Conservation (phyloP, 2,113 vertebrate genomes). For the Pluvianellus socialis region DNA sequence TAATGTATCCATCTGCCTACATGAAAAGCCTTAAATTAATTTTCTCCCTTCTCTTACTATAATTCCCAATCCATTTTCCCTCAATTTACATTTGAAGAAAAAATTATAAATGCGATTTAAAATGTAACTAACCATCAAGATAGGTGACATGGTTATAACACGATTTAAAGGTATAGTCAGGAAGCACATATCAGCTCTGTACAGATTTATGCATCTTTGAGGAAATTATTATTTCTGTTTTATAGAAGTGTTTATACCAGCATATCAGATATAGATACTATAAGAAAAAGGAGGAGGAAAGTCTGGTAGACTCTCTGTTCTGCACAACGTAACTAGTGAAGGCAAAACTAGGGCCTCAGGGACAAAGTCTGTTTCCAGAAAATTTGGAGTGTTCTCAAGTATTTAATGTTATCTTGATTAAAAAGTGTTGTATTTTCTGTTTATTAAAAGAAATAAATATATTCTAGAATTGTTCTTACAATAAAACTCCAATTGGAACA, state of each 20-base stretch:
- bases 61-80: not conserved
- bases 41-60: not conserved
- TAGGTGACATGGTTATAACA: not conserved
- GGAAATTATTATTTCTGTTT: not conserved
- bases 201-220: not conserved
- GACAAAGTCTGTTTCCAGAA: not conserved
- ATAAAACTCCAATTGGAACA: not conserved
- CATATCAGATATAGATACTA: slow-evolving; percentile 9
- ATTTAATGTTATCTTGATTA: not conserved
- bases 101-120: not conserved
- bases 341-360: not conserved
- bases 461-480: not conserved
- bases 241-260: not conserved
- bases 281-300: not conserved
- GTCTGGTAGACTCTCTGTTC: not conserved
- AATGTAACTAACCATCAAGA: not conserved
- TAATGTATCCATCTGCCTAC: not conserved
- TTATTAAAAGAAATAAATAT: not conserved
- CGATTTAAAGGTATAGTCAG: not conserved
- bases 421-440: not conserved
- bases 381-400: not conserved
- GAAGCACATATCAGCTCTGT: not conserved
- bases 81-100: not conserved
- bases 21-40: not conserved
- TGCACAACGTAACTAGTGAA: not conserved